phyloP scores from a whole-genome alignment of 2,888 invertebrate genomes.

The Drosophila pullipes region DNA sequence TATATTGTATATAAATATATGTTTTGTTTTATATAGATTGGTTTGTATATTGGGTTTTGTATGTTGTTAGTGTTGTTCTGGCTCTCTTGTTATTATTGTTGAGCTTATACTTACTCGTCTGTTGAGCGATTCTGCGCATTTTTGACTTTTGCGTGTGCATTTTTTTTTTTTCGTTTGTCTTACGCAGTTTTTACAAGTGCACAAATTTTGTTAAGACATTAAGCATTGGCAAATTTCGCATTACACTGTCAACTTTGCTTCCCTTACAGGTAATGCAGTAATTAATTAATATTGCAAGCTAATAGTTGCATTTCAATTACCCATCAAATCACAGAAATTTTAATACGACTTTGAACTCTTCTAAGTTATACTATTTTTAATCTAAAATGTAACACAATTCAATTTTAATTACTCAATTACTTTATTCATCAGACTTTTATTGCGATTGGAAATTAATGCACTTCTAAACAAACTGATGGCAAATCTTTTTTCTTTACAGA shows the following conservation, averaged over 20 bases:
- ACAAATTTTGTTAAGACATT: constrained; percentile 57
- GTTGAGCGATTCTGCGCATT: constrained; percentile 64
- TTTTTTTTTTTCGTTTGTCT: constrained; percentile 40
- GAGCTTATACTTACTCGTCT: constrained; percentile 75
- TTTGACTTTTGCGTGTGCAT: constrained; percentile 44
- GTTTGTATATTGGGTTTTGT: constrained; percentile 26
- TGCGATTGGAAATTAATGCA: neutral
- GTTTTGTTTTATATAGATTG: constrained; percentile 12
- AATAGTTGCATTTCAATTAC: neutral
- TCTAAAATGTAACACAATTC: neutral
- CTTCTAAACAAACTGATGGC: neutral
- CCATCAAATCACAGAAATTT: neutral
- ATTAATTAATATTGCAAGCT: neutral
- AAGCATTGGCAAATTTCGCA: constrained; percentile 19
- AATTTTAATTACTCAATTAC: neutral
- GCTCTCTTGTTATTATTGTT: constrained; percentile 23
- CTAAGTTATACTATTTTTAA: neutral
- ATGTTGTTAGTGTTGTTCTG: constrained; percentile 26
- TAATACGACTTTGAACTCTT: neutral
- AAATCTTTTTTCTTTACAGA: neutral
- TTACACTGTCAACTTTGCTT: neutral
- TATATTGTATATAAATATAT: constrained; percentile 16
- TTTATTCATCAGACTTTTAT: neutral
- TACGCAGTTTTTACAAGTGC: constrained; percentile 62
- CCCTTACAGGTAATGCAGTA: neutral